Conservation (phyloP, 1,140 invertebrate species). For the Phortica variegata region DNA sequence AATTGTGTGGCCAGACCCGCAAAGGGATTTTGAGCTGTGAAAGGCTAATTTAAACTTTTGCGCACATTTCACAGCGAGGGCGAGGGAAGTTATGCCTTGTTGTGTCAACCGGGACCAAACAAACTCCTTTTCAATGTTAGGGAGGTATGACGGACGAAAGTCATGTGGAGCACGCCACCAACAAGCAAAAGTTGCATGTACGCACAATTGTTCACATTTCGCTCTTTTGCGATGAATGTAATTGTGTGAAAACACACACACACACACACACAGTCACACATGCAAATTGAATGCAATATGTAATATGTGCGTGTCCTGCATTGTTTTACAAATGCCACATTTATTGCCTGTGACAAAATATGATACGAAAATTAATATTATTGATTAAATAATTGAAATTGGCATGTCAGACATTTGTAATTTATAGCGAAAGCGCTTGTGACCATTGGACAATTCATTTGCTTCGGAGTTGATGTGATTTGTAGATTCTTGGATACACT, state of each 20-base stretch:
- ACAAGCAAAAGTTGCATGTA: conserved; percentile 5
- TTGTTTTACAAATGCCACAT: conserved; percentile 52
- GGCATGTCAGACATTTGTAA: conserved; percentile 36
- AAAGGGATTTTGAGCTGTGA: too few relatives aligned
- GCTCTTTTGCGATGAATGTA: conserved; percentile 16
- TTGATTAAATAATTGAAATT: conserved; percentile 56
- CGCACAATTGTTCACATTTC: conserved; percentile 29
- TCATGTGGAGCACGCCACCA: neutral
- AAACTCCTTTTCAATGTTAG: too few relatives aligned
- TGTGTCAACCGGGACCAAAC: too few relatives aligned
- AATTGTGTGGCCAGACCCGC: conserved; percentile 28
- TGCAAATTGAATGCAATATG: conserved; percentile 1
- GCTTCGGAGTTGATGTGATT: too few relatives aligned
- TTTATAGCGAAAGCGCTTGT: too few relatives aligned
- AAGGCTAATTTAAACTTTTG: conserved; percentile 20
- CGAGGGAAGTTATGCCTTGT: too few relatives aligned
- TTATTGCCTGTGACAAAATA: conserved; percentile 54
- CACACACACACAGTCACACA: too few relatives aligned
- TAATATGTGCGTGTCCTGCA: conserved; percentile 7
- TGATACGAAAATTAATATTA: conserved; percentile 56
- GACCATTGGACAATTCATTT: too few relatives aligned
- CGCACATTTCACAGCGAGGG: conserved; percentile 3
- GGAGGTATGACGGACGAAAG: too few relatives aligned
- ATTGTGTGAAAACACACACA: neutral
- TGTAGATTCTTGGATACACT: too few relatives aligned